phyloP scores from a whole-genome alignment of 2,888 invertebrate species.

The Agriotes lineatus region DNA sequence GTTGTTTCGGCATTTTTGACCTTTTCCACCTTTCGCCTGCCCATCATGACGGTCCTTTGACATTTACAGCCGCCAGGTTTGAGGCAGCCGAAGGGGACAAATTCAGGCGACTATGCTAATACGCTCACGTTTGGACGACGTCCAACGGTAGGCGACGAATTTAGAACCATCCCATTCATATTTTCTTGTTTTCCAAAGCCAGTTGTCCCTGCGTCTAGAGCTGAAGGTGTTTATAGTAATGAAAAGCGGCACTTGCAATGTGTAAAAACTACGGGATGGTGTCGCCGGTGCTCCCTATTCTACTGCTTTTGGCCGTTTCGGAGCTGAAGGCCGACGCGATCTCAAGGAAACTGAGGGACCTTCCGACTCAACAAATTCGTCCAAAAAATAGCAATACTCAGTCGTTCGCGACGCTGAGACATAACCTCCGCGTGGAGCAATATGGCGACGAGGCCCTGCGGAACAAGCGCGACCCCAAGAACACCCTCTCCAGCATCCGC shows the following conservation, averaged over 20 bases:
- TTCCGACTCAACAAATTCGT: slow-evolving; percentile 38
- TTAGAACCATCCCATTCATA: slow-evolving; percentile 41
- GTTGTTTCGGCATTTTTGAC: too few species aligned
- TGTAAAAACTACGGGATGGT: slow-evolving; percentile 18
- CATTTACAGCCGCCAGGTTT: slow-evolving; percentile 10
- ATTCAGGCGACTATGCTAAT: slow-evolving; percentile 17
- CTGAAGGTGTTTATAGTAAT: slow-evolving; percentile 16
- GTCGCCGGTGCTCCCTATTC: not conserved
- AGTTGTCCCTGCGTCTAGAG: slow-evolving; percentile 22
- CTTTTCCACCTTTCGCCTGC: too few species aligned
- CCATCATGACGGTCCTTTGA: slow-evolving; percentile 17
- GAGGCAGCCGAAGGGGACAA: slow-evolving; percentile 5
- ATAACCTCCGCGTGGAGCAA: not conserved
- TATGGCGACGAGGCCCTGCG: slow-evolving; percentile 19
- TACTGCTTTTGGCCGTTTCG: slow-evolving; percentile 20
- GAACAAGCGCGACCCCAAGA: slow-evolving; percentile 33
- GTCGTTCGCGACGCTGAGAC: slow-evolving; percentile 10
- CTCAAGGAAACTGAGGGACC: slow-evolving; percentile 23
- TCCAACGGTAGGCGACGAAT: slow-evolving; percentile 40
- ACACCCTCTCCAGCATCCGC: slow-evolving; percentile 26
- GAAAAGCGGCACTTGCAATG: not conserved
- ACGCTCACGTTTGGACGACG: slow-evolving; percentile 31
- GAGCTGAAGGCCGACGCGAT: not conserved
- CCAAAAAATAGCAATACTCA: slow-evolving; percentile 43
- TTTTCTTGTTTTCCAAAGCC: slow-evolving; percentile 32